Conservation (phyloP, 2,888 invertebrate species). For the Sesia apiformis region DNA sequence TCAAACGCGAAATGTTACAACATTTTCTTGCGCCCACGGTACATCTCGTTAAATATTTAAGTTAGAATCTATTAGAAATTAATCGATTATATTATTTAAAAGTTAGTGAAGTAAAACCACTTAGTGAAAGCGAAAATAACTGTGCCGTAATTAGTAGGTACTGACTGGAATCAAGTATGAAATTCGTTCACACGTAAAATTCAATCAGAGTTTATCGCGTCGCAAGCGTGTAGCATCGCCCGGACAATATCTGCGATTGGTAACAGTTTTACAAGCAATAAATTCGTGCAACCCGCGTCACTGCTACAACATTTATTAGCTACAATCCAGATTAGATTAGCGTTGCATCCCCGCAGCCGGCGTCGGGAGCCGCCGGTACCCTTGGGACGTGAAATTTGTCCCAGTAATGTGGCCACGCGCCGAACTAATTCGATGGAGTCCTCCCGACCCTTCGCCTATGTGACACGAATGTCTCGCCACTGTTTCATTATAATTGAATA, state of each 20-base stretch:
- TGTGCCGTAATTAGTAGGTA: too few species aligned
- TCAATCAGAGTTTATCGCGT: conserved; percentile 55
- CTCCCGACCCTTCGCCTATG: conserved; percentile 51
- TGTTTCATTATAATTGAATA: conserved; percentile 73
- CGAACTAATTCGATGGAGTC: conserved; percentile 64
- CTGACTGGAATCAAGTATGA: background rate
- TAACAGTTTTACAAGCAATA: conserved; percentile 75
- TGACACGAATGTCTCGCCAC: conserved; percentile 63
- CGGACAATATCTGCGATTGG: conserved; percentile 66
- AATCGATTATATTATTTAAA: too few species aligned
- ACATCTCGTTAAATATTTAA: too few species aligned
- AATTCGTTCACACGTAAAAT: conserved; percentile 57
- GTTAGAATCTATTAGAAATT: too few species aligned
- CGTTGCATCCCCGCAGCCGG: conserved; percentile 53
- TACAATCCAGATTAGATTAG: conserved; percentile 73
- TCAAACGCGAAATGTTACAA: too few species aligned
- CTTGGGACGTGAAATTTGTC: conserved; percentile 64
- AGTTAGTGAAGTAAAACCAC: too few species aligned
- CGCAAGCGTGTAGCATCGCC: conserved; percentile 31
- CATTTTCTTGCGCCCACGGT: too few species aligned
- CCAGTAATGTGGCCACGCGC: conserved; percentile 72
- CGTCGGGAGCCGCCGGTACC: conserved; percentile 26
- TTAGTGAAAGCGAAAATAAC: too few species aligned
- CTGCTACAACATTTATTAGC: conserved; percentile 71
- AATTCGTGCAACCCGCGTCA: conserved; percentile 61